Evolutionary conservation across 2,113 vertebrate genomes (phyloP).

Genomic region (Ursus arctos): DNA sequence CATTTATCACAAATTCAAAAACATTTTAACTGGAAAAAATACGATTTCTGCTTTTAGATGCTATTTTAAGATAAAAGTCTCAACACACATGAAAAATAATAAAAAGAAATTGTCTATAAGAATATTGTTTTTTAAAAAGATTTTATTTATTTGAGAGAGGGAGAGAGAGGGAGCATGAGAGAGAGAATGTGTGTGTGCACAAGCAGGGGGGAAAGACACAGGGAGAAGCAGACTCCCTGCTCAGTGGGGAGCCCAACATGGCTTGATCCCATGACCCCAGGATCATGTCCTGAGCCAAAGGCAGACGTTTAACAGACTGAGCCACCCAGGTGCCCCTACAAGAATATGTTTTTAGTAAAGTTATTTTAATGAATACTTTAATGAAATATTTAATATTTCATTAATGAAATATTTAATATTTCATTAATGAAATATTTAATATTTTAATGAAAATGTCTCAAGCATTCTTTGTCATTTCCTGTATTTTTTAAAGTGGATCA

Average conservation of each 20-base stretch:
- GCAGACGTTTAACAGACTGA: background rate
- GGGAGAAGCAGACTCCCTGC: background rate
- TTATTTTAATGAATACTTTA: background rate
- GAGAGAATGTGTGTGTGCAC: background rate
- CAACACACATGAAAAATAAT: background rate
- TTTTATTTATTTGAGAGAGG: too few species aligned
- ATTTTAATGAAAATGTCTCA: slow-evolving; percentile 24
- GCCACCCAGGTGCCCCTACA: background rate
- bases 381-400: background rate
- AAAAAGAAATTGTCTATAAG: background rate
- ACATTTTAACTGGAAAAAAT: background rate
- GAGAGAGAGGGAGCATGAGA: too few species aligned
- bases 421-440: background rate
- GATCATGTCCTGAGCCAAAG: background rate
- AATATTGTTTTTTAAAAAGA: background rate
- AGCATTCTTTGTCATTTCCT: background rate
- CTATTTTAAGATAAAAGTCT: slow-evolving; percentile 10
- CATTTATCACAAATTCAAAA: background rate
- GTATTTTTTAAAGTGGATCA: background rate
- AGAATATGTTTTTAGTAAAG: background rate
- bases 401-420: background rate
- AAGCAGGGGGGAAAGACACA: background rate
- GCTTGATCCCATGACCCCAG: background rate
- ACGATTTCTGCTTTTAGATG: background rate
- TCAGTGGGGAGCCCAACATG: background rate